Evolutionary conservation across 2,888 invertebrate genomes (phyloP), one percentile per base, ranked within the genome.

Genomic region (Oscheius onirici): DNA sequence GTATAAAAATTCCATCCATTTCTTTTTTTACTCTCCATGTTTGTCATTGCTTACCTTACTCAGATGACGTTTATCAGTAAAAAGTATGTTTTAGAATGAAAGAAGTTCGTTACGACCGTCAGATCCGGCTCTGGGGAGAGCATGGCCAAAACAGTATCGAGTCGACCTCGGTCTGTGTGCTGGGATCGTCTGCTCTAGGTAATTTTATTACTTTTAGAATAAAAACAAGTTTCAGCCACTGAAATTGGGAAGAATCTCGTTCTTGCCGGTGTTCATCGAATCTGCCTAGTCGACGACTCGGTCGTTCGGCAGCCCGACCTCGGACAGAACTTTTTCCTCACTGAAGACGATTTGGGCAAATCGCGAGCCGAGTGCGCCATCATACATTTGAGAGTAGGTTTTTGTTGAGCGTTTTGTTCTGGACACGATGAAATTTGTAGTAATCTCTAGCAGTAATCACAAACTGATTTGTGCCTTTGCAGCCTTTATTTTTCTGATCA

Each of bases 191-290:
- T 55, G 76, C 81, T 0, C 52, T 77, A 20, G 79, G 80, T 76
- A 40, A 3, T 34, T 34, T 52, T 8, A 1, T 52, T 20, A 52
- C 20, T 52, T 44, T 10, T n/a, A 6, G 6, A 3, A 57, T 44
- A 43, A 3, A 13, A 51, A 10, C 3, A 52, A 0, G 24, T 67
- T 76, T 69, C 76, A 73, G 83, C 79, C 15, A 95, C 97, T 26
- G 99, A 99, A 90, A 92, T 94, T 71, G 89, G 99, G 34, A 99
- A 99, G 89, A 94, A 95, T 28, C 91, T 99, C 40, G 93, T 99
- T 13, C 90, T 99, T 44, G 97, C 99, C 61, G 97, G 97, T 43
- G 85, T 87, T 52, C 78, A 83, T 0, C 75, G 76, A 20, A 80
- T 88, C 61, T 88, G 88, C 2, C 88, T 90, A 40, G 85, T 90